A percentile compares a stretch with the other conserved stretches of the same genome.
These are phyloP conservation scores for Osmerus eperlanus DNA, from an alignment of 2,113 vertebrate species.

Conservation along the genomic window DNA sequence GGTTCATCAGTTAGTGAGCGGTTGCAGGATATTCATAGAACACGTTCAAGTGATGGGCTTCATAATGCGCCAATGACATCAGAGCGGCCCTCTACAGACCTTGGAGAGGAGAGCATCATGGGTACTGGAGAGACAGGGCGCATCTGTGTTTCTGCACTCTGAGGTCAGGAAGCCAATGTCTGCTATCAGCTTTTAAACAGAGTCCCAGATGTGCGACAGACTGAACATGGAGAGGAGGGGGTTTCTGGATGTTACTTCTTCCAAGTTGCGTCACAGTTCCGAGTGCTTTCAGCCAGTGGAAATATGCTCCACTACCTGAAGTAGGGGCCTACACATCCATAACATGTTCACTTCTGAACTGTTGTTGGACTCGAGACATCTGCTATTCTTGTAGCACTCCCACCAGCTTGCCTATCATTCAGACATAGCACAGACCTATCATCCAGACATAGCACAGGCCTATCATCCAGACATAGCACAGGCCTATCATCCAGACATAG, in stretches of 20 bases:
- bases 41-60: constrained; percentile 52
- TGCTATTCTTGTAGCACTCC: not conserved
- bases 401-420: constrained; percentile 1
- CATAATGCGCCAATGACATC: constrained; percentile 43
- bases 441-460: not conserved
- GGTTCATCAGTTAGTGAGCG: constrained; percentile 53
- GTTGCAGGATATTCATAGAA: constrained; percentile 48
- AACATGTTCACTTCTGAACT: constrained; percentile 25
- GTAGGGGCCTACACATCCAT: constrained; percentile 41
- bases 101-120: constrained; percentile 13
- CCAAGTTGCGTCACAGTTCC: constrained; percentile 48
- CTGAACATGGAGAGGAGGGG: constrained; percentile 57
- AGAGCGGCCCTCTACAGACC: constrained; percentile 38
- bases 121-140: constrained; percentile 40
- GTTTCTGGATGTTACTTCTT: constrained; percentile 63
- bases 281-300: constrained; percentile 51
- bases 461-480: too few relatives aligned
- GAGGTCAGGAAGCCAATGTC: constrained; percentile 59
- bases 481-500: constrained; percentile 1
- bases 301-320: constrained; percentile 37
- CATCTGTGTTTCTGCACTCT: constrained; percentile 53
- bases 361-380: not conserved
- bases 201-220: constrained; percentile 60
- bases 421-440: not conserved
- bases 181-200: constrained; percentile 52